A percentile compares a stretch with the other conserved stretches of the same genome.
Evolutionary conservation across 2,113 vertebrate species (phyloP).

Genomic region (Xenus cinereus): DNA sequence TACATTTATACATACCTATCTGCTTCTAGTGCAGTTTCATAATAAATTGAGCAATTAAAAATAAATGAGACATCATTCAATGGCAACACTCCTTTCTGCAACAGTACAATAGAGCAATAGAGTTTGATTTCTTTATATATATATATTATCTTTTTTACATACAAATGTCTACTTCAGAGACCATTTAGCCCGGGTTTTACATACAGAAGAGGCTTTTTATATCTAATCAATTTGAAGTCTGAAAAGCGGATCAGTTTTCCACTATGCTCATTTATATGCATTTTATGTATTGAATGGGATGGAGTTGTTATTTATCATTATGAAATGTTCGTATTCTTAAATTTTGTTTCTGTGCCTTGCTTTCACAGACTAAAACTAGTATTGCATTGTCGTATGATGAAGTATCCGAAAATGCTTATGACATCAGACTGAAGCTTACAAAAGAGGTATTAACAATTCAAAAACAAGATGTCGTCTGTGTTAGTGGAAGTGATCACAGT

Average conservation of each 20-base stretch:
- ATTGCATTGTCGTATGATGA: constrained; percentile 85
- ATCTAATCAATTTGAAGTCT: neutral
- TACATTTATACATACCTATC: neutral
- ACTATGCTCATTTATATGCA: neutral
- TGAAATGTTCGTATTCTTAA: neutral
- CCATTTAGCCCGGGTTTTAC: neutral
- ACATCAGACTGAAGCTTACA: constrained; percentile 88
- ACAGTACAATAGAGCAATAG: neutral
- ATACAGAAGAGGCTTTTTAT: neutral
- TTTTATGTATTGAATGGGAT: neutral
- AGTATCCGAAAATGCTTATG: constrained; percentile 83
- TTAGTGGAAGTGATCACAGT: constrained; percentile 77
- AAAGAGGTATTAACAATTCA: constrained; percentile 89
- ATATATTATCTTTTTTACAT: neutral
- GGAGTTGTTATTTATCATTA: neutral
- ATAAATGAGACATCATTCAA: neutral
- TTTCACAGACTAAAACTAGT: constrained; percentile 87
- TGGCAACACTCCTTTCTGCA: neutral
- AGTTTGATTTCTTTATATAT: neutral
- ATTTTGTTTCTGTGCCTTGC: neutral
- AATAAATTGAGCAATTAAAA: neutral
- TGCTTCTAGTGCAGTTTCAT: neutral
- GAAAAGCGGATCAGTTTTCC: neutral
- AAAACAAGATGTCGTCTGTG: constrained; percentile 90
- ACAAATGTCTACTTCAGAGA: neutral